Evolutionary conservation across 2,113 vertebrate species (phyloP).

Genomic region (Accipiter cooperii): DNA sequence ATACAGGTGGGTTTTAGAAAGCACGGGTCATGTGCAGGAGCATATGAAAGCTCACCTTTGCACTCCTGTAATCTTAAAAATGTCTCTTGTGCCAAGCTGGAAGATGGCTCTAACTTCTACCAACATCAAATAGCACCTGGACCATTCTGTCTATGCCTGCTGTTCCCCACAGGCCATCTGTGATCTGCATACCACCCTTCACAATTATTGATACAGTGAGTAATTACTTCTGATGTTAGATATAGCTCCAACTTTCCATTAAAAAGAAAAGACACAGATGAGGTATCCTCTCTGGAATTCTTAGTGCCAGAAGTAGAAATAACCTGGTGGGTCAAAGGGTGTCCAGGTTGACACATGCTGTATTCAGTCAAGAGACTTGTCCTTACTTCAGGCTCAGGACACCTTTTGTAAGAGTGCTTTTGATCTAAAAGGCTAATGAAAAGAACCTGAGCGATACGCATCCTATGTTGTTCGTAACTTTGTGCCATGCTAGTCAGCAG

Average conservation of each 20-base stretch:
- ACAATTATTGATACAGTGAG: neutral
- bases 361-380: neutral
- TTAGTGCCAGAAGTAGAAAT: constrained; percentile 14
- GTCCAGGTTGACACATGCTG: constrained; percentile 1
- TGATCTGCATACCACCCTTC: neutral
- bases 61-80: neutral
- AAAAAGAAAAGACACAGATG: neutral
- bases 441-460: accelerated
- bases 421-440: neutral
- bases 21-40: neutral
- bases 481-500: neutral
- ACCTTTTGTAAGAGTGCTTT: neutral
- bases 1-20: constrained; percentile 13
- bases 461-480: neutral
- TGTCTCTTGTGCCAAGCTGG: neutral
- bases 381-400: constrained; percentile 1
- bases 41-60: constrained; percentile 15
- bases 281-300: constrained; percentile 10
- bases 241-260: neutral
- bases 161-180: constrained; percentile 29
- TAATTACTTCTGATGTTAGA: constrained; percentile 38
- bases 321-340: constrained; percentile 9
- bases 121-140: constrained; percentile 32
- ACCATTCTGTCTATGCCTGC: constrained; percentile 2
- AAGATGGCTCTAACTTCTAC: constrained; percentile 2